These are phyloP conservation scores for Drosophila ficusphila DNA, from an alignment of 1,140 invertebrate genomes.

Conservation along the genomic window DNA sequence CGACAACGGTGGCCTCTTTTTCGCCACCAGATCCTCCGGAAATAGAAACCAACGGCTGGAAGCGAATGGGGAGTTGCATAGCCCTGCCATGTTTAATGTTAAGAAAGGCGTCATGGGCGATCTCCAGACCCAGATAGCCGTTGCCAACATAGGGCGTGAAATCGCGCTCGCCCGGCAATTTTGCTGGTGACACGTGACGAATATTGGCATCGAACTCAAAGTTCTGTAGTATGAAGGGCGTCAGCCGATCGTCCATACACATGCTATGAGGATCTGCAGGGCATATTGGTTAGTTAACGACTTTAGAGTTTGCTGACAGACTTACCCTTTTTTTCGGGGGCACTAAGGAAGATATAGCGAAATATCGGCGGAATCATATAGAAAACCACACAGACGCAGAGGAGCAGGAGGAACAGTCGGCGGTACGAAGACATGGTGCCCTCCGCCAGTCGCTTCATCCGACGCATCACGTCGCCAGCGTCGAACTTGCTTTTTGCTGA, in stretches of 20 bases:
- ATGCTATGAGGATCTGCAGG: constrained; percentile 86
- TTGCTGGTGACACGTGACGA: constrained; percentile 84
- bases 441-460: constrained; percentile 86
- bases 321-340: constrained; percentile 84
- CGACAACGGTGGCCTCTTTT: constrained; percentile 87
- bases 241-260: constrained; percentile 88
- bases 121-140: constrained; percentile 89
- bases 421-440: constrained; percentile 88
- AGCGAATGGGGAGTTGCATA: constrained; percentile 89
- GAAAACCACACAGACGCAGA: constrained; percentile 87
- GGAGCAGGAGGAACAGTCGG: constrained; percentile 87
- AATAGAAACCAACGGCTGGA: constrained; percentile 89
- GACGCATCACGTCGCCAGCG: constrained; percentile 85
- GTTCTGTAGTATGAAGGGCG: constrained; percentile 86
- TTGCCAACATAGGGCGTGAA: constrained; percentile 92
- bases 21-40: constrained; percentile 81
- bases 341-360: constrained; percentile 86
- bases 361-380: constrained; percentile 88
- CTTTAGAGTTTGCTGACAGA: background rate
- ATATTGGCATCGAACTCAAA: constrained; percentile 89
- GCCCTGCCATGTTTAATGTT: constrained; percentile 90
- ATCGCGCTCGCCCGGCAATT: constrained; percentile 85
- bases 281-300: background rate
- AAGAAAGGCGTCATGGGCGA: constrained; percentile 88
- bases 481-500: constrained; percentile 84